Evolutionary conservation across 2,797 vertebrate genomes (phyloP).

Genomic region (Ptychobarbus kaznakovi): DNA sequence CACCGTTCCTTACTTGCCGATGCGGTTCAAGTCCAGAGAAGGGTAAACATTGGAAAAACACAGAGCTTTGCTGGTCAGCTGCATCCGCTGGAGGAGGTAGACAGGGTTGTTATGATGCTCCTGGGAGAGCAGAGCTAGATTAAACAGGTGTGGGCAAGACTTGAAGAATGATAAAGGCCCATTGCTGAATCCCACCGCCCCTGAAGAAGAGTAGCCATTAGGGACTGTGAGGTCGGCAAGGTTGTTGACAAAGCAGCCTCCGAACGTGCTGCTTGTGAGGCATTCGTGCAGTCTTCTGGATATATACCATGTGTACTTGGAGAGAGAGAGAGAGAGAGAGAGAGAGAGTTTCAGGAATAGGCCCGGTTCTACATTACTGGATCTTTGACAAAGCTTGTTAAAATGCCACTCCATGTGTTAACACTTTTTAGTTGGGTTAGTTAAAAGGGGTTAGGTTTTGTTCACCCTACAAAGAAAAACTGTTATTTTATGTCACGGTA

Average conservation of each 20-base stretch:
- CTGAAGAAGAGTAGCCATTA: slow-evolving; percentile 30
- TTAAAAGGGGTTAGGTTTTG: background rate
- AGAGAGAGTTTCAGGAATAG: background rate
- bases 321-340: background rate
- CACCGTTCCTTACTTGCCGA: slow-evolving; percentile 16
- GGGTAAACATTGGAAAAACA: slow-evolving; percentile 44
- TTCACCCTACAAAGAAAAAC: background rate
- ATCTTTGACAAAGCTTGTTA: background rate
- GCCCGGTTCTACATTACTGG: background rate
- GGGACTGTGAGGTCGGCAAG: slow-evolving; percentile 25
- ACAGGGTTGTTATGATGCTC: slow-evolving; percentile 43
- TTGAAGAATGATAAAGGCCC: slow-evolving; percentile 41
- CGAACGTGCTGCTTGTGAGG: slow-evolving; percentile 7
- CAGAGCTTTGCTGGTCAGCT: slow-evolving; percentile 26
- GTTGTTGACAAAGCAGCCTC: slow-evolving; percentile 35
- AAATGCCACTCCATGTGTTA: background rate
- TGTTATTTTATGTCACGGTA: too few species aligned
- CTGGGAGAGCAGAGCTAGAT: slow-evolving; percentile 39
- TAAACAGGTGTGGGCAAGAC: slow-evolving; percentile 36
- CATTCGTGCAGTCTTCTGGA: background rate
- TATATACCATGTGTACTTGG: background rate
- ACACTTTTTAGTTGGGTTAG: background rate
- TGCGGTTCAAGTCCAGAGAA: slow-evolving; percentile 56
- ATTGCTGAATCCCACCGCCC: slow-evolving; percentile 27
- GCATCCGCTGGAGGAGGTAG: slow-evolving; percentile 45